Base-by-base conservation (phyloP, 2,797 vertebrate genomes). In the Xiphophorus birchmanni region DNA sequence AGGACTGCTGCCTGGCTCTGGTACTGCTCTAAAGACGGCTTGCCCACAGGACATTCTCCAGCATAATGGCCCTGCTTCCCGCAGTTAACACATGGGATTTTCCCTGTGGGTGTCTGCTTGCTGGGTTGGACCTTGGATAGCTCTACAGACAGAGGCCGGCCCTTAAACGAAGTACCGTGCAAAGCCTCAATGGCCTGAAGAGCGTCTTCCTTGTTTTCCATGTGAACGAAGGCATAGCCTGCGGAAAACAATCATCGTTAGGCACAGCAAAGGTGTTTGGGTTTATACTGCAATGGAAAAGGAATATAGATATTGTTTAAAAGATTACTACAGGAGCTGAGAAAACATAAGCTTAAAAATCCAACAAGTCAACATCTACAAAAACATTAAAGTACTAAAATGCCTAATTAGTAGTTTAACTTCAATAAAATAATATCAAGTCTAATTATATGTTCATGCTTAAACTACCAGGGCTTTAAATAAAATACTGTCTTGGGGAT, bases 201-300 rank as follows among this genome's bases (percentile, higher is more conserved):
- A 1, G 98, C 98, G 81, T 99, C 98, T 82, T 98, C 98, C 94
- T 99, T 98, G 92, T 97, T 99, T 94, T 99, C 98, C 98, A 99
- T 99, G 95, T 99, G 98, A 90, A 99, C 98, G 90, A 99, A 99
- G 94, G 98, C 98, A 87, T 98, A 99, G 93, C 99, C 98, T 99
- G 96, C 87, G 77, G 96, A 93, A 95, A 95, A 94, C 96, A 95
- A 35, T 56, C 15, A 42, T 37, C 5, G 9, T 29, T 48, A 65
- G n/a, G n/a, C 9, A 7, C 44, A 13, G 50, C 13, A 48, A 7
- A 15, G 42, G 17, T 32, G 5, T 35, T 47, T 5, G 4, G 10
- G 21, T 11, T 52, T 52, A 17, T 40, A 45, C 0, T 72, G 13
- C 44, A 72, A 47, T 45, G 40, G 11, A 45, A 72, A 72, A 45